Base-by-base conservation (phyloP, 2,797 vertebrate genomes). In the Alectoris magna region DNA sequence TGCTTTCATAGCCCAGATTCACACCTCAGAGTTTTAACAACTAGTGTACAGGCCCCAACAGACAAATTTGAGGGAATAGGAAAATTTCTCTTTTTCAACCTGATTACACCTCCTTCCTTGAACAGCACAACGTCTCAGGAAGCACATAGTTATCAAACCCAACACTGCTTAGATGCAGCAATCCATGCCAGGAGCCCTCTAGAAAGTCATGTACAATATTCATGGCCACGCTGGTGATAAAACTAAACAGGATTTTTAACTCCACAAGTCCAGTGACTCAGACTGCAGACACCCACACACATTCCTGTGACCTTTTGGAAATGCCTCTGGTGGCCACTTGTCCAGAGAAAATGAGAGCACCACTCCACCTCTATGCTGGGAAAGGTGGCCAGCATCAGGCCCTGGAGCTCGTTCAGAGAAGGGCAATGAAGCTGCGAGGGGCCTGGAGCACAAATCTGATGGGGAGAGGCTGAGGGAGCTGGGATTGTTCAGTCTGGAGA, bases 1-100 rank as follows among this genome's bases (percentile, higher is more conserved):
- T 24, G 6, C 68, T 81, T 88, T 73, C 67, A n/a, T 36, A 75
- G 70, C 36, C 59, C 51, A 72, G 21, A 67, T 53, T 79, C 73
- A 63, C 43, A 31, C 10, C 15, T 36, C 7, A 55, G 55, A 78
- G 5, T 86, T 88, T 70, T 90, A 76, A 78, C 51, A 78, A 88
- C 48, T 55, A 18, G 14, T 1, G 0, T 34, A 63, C 0, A 0
- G 3, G 22, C 85, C 39, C 68, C 11, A 2, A 41, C 11, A 79
- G 73, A 70, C 9, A 75, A 36, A 72, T 69, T 60, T 78, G 55
- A 63, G 68, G 56, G 70, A 92, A 84, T 14, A 16, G 29, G 18
- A 24, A 84, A 64, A 88, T 24, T 10, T 77, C 38, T 87, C 46
- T 90, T 84, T 84, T 51, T 34, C 56, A 96, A 34, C 14, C 59